Percentiles rank a stretch among this genome's conserved stretches.
These are phyloP conservation scores for Triplophysa tibetana DNA, from an alignment of 2,113 vertebrate genomes.

Conservation along the genomic window DNA sequence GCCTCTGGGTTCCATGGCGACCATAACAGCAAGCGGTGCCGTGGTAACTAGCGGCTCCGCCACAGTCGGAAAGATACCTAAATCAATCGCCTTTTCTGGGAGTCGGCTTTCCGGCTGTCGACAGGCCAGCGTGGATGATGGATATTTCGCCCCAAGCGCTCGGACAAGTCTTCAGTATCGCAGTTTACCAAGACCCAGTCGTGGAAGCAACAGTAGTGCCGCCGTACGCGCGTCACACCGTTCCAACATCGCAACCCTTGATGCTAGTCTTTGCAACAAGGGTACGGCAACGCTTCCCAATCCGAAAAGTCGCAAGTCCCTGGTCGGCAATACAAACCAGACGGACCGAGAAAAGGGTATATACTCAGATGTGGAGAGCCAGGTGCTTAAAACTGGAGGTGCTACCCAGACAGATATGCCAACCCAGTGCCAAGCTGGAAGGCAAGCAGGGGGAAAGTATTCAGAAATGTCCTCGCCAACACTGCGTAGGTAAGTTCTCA, in stretches of 20 bases:
- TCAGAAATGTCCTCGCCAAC: conserved; percentile 86
- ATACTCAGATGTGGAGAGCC: conserved; percentile 71
- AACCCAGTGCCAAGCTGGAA: conserved; percentile 69
- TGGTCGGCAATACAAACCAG: conserved; percentile 76
- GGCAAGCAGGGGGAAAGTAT: conserved; percentile 83
- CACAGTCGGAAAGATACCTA: conserved; percentile 83
- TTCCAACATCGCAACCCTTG: conserved; percentile 19
- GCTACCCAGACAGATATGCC: conserved; percentile 71
- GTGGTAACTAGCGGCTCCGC: conserved; percentile 81
- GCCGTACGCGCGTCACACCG: conserved; percentile 75
- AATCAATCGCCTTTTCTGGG: conserved; percentile 71
- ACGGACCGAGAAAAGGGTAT: conserved; percentile 83
- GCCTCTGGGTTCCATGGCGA: conserved; percentile 65
- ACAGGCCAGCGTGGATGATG: conserved; percentile 82
- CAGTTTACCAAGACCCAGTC: conserved; percentile 83
- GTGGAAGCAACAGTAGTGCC: conserved; percentile 78
- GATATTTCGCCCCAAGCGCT: conserved; percentile 76
- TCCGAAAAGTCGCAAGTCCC: conserved; percentile 78
- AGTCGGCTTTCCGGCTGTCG: conserved; percentile 74
- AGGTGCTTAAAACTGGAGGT: conserved; percentile 80
- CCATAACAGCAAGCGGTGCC: conserved; percentile 77
- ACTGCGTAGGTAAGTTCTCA: conserved; percentile 78
- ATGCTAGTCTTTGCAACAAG: conserved; percentile 37
- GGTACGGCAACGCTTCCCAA: conserved; percentile 68
- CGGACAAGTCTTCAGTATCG: conserved; percentile 78